A percentile compares a stretch with the other conserved stretches of the same genome.
phyloP scores from a whole-genome alignment of 2,888 invertebrate genomes.

The Merodon equestris region DNA sequence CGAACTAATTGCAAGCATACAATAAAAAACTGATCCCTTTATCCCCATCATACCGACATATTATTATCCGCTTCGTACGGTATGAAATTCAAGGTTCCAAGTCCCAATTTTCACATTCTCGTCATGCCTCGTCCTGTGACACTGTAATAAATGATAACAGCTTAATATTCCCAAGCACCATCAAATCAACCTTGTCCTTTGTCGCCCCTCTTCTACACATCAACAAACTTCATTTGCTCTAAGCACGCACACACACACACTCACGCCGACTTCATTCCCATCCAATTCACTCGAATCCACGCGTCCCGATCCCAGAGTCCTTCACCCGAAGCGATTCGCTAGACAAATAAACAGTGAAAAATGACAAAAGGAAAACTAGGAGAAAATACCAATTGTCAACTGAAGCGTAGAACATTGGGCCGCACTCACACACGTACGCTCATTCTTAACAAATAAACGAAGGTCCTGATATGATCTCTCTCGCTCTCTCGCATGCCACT shows the following conservation, averaged over 20 bases:
- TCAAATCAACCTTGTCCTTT: constrained; percentile 12
- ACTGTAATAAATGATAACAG: constrained; percentile 41
- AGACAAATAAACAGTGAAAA: constrained; percentile 40
- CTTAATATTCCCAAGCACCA: constrained; percentile 29
- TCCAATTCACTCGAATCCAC: neutral
- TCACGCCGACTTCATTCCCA: too few relatives aligned
- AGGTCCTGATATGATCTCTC: too few relatives aligned
- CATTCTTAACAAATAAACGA: neutral
- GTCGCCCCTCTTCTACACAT: constrained; percentile 4
- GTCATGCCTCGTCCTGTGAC: constrained; percentile 29
- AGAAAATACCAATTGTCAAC: constrained; percentile 35
- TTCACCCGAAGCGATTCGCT: constrained; percentile 31
- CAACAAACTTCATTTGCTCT: constrained; percentile 29
- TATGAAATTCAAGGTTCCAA: too few relatives aligned
- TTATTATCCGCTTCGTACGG: too few relatives aligned
- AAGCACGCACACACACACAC: constrained; percentile 24
- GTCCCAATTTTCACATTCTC: constrained; percentile 37
- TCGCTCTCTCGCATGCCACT: neutral
- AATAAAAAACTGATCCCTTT: too few relatives aligned
- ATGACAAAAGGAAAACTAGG: constrained; percentile 27
- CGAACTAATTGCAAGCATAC: too few relatives aligned
- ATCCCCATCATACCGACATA: too few relatives aligned
- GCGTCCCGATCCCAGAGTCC: constrained; percentile 20
- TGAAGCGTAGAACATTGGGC: neutral
- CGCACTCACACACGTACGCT: neutral